Evolutionary conservation across 37 sponge, comb jelly and placozoan genomes (phyloP).

Genomic region (Haliclona indistincta): DNA sequence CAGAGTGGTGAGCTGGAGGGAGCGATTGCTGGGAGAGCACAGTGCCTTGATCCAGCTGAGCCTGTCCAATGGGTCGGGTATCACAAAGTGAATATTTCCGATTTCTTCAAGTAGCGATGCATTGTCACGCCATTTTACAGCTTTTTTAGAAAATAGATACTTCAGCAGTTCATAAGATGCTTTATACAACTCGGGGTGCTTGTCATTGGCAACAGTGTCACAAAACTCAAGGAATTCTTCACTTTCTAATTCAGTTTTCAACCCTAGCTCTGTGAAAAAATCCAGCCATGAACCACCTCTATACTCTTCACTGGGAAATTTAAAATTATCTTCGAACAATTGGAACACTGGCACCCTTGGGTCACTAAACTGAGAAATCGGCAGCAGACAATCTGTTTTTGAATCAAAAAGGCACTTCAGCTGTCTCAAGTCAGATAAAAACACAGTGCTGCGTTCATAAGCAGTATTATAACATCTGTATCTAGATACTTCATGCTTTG

Average conservation of each 20-base stretch:
- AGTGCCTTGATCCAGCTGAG: constrained; percentile 6
- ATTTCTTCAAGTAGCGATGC: neutral
- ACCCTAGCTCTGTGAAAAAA: constrained; percentile 33
- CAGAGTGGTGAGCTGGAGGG: constrained; percentile 1
- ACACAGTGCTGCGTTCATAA: too few species aligned
- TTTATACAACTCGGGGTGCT: neutral
- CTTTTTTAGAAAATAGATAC: neutral
- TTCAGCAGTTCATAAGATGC: constrained; percentile 10
- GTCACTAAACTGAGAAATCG: constrained; percentile 25
- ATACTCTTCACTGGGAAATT: constrained; percentile 21
- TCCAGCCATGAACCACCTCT: constrained; percentile 22
- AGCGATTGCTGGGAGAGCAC: neutral
- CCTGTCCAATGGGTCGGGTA: neutral
- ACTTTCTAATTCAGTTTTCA: constrained; percentile 3
- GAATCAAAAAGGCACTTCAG: neutral
- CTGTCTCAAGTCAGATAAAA: too few species aligned
- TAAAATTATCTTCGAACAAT: constrained; percentile 13
- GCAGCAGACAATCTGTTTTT: neutral
- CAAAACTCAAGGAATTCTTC: constrained; percentile 31
- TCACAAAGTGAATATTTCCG: constrained; percentile 24
- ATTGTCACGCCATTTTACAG: neutral
- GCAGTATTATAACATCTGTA: too few species aligned
- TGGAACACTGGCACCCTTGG: constrained; percentile 21
- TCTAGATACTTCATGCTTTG: neutral
- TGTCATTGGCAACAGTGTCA: neutral